Conservation (phyloP, 2,888 invertebrate genomes). For the Eupithecia tripunctaria region DNA sequence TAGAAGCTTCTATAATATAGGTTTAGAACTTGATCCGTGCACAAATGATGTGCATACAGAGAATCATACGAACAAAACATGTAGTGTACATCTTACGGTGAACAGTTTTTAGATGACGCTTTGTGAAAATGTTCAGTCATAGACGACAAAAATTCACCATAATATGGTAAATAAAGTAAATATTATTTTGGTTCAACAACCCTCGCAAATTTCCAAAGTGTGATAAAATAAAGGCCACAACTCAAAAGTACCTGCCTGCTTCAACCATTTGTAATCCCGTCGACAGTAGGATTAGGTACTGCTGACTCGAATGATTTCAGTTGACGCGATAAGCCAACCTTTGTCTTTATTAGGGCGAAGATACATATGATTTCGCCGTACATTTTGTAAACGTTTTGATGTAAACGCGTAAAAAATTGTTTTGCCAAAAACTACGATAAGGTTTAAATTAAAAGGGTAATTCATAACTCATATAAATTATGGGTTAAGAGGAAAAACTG, state of each 20-base stretch:
- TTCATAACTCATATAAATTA: no score
- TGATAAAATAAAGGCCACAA: constrained; percentile 16
- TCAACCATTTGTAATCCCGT: constrained; percentile 29
- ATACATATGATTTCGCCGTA: background rate
- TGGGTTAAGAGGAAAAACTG: no score
- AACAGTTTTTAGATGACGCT: no score
- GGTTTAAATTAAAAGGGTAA: no score
- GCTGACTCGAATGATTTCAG: constrained; percentile 40
- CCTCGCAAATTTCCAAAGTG: constrained; percentile 5
- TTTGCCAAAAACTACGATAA: no score
- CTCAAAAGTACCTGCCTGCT: constrained; percentile 24
- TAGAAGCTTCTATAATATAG: no score
- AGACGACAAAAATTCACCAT: background rate
- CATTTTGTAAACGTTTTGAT: background rate
- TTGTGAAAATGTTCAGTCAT: background rate
- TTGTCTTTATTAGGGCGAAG: constrained; percentile 19
- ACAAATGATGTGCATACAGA: no score
- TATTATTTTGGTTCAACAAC: constrained; percentile 4
- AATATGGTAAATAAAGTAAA: no score
- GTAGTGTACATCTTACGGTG: no score
- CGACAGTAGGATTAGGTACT: constrained; percentile 30
- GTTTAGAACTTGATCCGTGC: no score
- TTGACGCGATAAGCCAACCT: constrained; percentile 31
- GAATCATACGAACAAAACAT: no score
- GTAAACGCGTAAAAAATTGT: background rate